Base-by-base conservation (phyloP, 1,140 invertebrate genomes). In the Zaprionus capensis region DNA sequence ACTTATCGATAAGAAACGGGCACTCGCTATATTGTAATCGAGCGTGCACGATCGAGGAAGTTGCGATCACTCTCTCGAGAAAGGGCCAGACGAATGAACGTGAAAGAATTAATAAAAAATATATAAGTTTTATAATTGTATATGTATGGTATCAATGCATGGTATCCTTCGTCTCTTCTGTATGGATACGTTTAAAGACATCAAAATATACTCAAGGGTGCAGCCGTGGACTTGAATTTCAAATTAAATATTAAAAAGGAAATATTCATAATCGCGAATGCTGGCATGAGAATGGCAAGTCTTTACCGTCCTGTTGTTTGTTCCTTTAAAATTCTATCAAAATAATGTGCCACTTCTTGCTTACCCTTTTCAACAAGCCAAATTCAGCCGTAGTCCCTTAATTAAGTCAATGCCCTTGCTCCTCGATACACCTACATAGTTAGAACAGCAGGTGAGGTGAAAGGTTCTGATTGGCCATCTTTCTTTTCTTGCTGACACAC, bases 281-380 rank as follows among this genome's bases (percentile, higher is more conserved):
- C 65, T 49, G 2, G 20, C 46, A 14, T 22, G 17, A 51, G 28
- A 41, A 36, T 38, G 36, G 55, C 12, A 24, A 28, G 36, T 53
- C 3, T 26, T 36, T 14, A 11, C 22, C 12, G 5, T 22, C 34
- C 22, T 59, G 7, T 36, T 69, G 44, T 51, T n/a, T 36, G 38
- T 24, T 80, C 66, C 62, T 78, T 78, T 78, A 70, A 81, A 80
- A 81, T 81, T 79, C 72, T 36, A 81, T 81, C 71, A 81, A 76
- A 53, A 61, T 75, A 66, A 53, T 69, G 56, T 49, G 34, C 20
- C 44, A 22, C 38, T 71, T 78, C 44, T 71, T 78, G 17, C 41
- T 64, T 75, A 65, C 22, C 38, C 44, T 59, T 73, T 80, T 64
- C 56, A 28, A 68, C 31, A 26, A 46, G 71, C 63, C 44, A 67